A percentile compares a stretch with the other conserved stretches of the same genome.
Conservation (phyloP, 2,797 vertebrate species). For the Pipistrellus kuhlii region DNA sequence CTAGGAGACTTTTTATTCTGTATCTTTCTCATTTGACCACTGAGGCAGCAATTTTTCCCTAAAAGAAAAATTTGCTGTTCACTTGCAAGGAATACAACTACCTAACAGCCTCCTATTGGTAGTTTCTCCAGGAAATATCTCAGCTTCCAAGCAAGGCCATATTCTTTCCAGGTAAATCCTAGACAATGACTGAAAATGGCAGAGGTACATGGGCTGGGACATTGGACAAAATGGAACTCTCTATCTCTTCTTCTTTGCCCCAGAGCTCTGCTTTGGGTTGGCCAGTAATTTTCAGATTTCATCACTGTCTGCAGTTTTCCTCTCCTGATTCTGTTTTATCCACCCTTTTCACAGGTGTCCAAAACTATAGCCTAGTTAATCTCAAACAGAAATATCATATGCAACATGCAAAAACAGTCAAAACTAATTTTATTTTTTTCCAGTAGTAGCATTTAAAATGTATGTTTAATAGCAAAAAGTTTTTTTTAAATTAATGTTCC, state of each 20-base stretch:
- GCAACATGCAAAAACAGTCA: background rate
- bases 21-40: background rate
- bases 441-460: conserved; percentile 39
- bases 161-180: background rate
- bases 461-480: background rate
- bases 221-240: background rate
- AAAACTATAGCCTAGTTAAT: background rate
- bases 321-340: background rate
- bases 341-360: background rate
- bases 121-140: background rate
- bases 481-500: background rate
- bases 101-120: background rate
- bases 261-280: background rate
- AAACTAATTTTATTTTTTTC: conserved; percentile 1
- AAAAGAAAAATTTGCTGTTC: background rate
- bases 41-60: background rate
- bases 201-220: background rate
- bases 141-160: background rate
- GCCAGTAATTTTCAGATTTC: background rate
- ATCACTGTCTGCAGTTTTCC: background rate
- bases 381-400: conserved; percentile 3
- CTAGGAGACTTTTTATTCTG: background rate
- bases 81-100: background rate
- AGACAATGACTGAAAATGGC: background rate
- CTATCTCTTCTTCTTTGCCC: background rate